These are phyloP conservation scores for Montipora efflorescens DNA, from an alignment of 64 coral and sea anemone species.

Conservation along the genomic window DNA sequence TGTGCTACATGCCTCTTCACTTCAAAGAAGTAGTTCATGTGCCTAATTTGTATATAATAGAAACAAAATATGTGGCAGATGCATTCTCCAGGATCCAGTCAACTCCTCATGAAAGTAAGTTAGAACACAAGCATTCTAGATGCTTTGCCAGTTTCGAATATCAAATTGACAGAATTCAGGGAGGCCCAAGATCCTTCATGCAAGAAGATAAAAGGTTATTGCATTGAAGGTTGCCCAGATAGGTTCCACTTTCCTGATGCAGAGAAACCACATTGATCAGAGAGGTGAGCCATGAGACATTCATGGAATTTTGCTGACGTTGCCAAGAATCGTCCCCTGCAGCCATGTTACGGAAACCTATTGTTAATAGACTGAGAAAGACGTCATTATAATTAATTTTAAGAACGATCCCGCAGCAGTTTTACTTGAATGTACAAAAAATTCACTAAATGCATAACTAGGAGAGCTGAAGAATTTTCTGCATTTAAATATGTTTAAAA, in stretches of 20 bases:
- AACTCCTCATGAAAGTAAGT: too few relatives aligned
- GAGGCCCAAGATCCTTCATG: not conserved
- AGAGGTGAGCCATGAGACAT: constrained; percentile 21
- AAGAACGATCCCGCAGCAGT: too few relatives aligned
- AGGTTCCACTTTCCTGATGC: constrained; percentile 18
- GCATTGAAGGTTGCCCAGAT: constrained; percentile 51
- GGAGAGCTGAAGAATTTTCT: too few relatives aligned
- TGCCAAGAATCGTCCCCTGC: not conserved
- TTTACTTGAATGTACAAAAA: too few relatives aligned
- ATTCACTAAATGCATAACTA: too few relatives aligned
- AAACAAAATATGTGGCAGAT: not conserved
- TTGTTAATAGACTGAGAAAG: too few relatives aligned
- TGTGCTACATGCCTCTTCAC: not conserved
- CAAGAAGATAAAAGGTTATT: constrained; percentile 22
- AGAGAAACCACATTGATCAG: constrained; percentile 42
- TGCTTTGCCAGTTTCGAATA: not conserved
- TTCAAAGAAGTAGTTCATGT: not conserved
- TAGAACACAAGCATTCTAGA: not conserved
- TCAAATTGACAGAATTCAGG: not conserved
- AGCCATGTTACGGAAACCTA: too few relatives aligned
- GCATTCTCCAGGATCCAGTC: not conserved
- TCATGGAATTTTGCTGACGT: constrained; percentile 44
- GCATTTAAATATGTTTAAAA: too few relatives aligned
- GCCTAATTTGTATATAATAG: not conserved
- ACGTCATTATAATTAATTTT: too few relatives aligned